Evolutionary conservation across 1,140 invertebrate genomes (phyloP).

Genomic region (Drosophila parvula): DNA sequence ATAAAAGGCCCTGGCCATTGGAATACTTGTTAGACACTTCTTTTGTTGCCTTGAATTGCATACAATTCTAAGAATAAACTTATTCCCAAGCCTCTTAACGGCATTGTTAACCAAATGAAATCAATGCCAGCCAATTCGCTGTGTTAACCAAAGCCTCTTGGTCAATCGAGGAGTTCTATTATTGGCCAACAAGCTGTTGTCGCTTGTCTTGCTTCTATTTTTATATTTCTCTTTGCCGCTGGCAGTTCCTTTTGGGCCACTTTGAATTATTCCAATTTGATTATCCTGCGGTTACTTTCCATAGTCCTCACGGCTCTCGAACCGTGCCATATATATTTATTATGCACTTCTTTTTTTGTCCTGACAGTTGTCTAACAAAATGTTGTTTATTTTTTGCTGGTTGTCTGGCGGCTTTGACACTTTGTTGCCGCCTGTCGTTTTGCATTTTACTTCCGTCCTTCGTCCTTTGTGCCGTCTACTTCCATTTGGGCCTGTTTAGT

Average conservation of each 20-base stretch:
- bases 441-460: slow-evolving; percentile 28
- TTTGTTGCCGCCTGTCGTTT: slow-evolving; percentile 52
- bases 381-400: slow-evolving; percentile 42
- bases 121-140: slow-evolving; percentile 15
- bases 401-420: slow-evolving; percentile 63
- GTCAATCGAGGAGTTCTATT: slow-evolving; percentile 1
- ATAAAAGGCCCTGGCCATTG: background rate
- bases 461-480: slow-evolving; percentile 14
- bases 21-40: background rate
- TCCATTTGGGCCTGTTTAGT: slow-evolving; percentile 45
- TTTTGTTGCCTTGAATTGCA: background rate
- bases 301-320: background rate
- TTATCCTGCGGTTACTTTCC: slow-evolving; percentile 51
- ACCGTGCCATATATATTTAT: slow-evolving; percentile 43
- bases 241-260: slow-evolving; percentile 21
- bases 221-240: background rate
- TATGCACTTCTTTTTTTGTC: slow-evolving; percentile 48
- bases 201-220: background rate
- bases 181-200: slow-evolving; percentile 16
- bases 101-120: slow-evolving; percentile 23
- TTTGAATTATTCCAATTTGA: slow-evolving; percentile 62
- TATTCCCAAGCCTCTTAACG: slow-evolving; percentile 4
- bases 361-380: slow-evolving; percentile 55
- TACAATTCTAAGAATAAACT: slow-evolving; percentile 1
- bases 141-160: slow-evolving; percentile 20